Evolutionary conservation across 2,888 invertebrate genomes (phyloP), one percentile per base, ranked within the genome.

Genomic region (Calephelis perditalis): DNA sequence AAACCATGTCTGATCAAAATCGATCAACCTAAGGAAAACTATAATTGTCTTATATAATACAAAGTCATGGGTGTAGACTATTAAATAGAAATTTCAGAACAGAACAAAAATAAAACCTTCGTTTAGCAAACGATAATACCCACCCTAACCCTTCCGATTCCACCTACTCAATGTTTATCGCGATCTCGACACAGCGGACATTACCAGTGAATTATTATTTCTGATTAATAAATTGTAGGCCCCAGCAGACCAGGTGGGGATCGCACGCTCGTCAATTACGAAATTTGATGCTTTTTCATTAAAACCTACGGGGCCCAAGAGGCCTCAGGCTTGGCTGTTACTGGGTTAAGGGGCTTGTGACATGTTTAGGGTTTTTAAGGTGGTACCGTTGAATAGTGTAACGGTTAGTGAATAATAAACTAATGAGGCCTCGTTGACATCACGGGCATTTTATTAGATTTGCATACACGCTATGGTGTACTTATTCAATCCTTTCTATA

Each of bases 181-280:
- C 62, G 64, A 69, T 71, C 76, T 76, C 73, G 73, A 70, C 73
- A 70, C 71, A 71, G 73, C 71, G 73, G 73, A 76, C 85, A 82
- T 89, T 88, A 86, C 86, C 82, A 74, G 87, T 89, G 87, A 90
- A 87, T 87, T 90, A 90, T 90, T 88, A 89, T 89, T 89, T 89
- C 86, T 90, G 90, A 90, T 90, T 90, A 90, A 89, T 89, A 89
- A 87, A 88, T 86, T 87, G 86, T 82, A 73, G 67, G 78, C 80
- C 89, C 83, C 83, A 56, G 56, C 78, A 76, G 87, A 77, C 71
- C 58, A 65, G 70, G 70, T 71, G 73, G 79, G 78, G 79, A 77
- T 72, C 83, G 81, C 79, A 75, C 74, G 72, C 74, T 75, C 74
- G 78, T 86, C 86, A 85, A 85, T 89, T 88, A 86, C 77, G 83